Percentiles rank a stretch among this genome's conserved stretches.
Evolutionary conservation across 2,797 vertebrate genomes (phyloP).

Genomic region (Nyctalus aviator): DNA sequence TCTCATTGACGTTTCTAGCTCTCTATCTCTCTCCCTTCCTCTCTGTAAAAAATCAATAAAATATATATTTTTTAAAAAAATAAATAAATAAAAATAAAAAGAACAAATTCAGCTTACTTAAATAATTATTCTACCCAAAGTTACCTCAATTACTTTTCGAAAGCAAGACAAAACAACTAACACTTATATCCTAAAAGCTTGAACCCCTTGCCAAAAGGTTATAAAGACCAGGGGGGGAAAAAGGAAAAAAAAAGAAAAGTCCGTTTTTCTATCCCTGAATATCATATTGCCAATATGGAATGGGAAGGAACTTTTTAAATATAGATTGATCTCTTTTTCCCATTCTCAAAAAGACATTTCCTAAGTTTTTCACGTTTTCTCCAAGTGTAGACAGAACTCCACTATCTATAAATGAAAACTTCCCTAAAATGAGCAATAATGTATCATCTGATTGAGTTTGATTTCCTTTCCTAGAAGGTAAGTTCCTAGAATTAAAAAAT

Average conservation of each 20-base stretch:
- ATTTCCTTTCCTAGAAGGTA: constrained; percentile 53
- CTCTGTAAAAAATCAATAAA: too few species aligned
- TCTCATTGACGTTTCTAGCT: too few species aligned
- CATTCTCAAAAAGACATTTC: neutral
- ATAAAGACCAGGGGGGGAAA: neutral
- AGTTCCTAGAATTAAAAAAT: constrained; percentile 30
- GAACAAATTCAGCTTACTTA: neutral
- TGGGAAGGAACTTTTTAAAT: neutral
- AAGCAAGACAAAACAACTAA: neutral
- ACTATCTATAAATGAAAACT: constrained; percentile 34
- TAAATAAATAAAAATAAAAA: neutral
- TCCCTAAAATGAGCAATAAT: constrained; percentile 6
- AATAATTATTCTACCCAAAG: constrained; percentile 17
- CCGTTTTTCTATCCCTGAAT: constrained; percentile 29
- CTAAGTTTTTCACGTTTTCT: constrained; percentile 50
- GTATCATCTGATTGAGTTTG: neutral
- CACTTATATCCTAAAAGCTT: neutral
- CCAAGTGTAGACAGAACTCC: neutral
- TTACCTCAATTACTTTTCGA: constrained; percentile 48
- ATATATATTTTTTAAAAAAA: too few species aligned
- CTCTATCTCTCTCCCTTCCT: too few species aligned
- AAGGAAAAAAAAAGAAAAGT: neutral
- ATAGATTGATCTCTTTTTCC: neutral
- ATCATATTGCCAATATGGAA: constrained; percentile 44
- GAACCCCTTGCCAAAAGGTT: constrained; percentile 30